A percentile compares a stretch with the other conserved stretches of the same genome.
Conservation (phyloP, 2,797 vertebrate species). For the Poecilia picta region DNA sequence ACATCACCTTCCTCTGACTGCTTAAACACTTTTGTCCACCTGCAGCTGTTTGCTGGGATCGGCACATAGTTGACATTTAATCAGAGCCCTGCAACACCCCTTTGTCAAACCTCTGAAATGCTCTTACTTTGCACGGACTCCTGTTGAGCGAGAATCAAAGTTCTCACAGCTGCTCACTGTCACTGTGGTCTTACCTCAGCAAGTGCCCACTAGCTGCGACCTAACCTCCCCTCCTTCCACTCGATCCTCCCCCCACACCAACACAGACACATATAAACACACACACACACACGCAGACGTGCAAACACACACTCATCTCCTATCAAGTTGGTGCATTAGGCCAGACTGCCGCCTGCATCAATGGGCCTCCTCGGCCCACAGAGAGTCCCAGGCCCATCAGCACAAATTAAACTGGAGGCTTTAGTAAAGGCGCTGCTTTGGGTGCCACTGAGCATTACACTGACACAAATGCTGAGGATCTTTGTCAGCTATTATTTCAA, state of each 20-base stretch:
- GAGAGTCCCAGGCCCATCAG: constrained; percentile 79
- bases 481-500: constrained; percentile 85
- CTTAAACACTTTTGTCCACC: constrained; percentile 36
- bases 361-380: constrained; percentile 65
- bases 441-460: constrained; percentile 81
- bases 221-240: constrained; percentile 29
- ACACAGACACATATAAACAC: constrained; percentile 1
- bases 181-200: constrained; percentile 76
- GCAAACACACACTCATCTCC: constrained; percentile 55
- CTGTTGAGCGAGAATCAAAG: constrained; percentile 68
- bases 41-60: constrained; percentile 50
- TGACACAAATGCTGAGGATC: constrained; percentile 77
- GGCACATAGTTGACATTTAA: constrained; percentile 68
- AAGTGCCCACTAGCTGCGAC: constrained; percentile 67
- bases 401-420: constrained; percentile 75
- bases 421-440: constrained; percentile 73
- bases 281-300: neutral
- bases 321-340: constrained; percentile 71
- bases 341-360: constrained; percentile 71
- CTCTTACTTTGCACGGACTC: constrained; percentile 60
- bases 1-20: constrained; percentile 46
- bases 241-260: constrained; percentile 36
- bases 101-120: constrained; percentile 71
- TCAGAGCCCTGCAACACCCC: constrained; percentile 64
- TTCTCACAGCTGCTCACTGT: constrained; percentile 80